Percentiles rank a stretch among this genome's conserved stretches.
These are phyloP conservation scores for Patella pellucida DNA, from an alignment of 2,888 invertebrate species.

Conservation along the genomic window DNA sequence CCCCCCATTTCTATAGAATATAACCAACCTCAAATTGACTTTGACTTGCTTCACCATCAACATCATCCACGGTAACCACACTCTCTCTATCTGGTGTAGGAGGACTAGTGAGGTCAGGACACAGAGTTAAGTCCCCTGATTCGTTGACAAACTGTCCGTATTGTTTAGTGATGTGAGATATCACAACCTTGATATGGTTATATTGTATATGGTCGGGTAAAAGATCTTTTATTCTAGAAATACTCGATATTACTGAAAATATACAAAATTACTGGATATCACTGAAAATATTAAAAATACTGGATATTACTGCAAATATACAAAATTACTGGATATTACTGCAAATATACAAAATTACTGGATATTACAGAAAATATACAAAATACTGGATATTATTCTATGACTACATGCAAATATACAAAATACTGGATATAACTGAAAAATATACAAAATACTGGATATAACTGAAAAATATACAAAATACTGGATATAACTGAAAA, in stretches of 20 bases:
- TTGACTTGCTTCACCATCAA: neutral
- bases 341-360: too few relatives aligned
- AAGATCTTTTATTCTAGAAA: conserved; percentile 68
- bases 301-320: too few relatives aligned
- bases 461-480: conserved; percentile 55
- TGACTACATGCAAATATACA: conserved; percentile 45
- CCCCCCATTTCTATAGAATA: too few relatives aligned
- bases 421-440: neutral
- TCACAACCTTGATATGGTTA: conserved; percentile 66
- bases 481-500: conserved; percentile 65
- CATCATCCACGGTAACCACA: neutral
- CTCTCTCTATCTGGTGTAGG: neutral
- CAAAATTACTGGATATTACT: too few relatives aligned
- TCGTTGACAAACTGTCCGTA: conserved; percentile 50
- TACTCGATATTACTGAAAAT: conserved; percentile 61
- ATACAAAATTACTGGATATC: neutral
- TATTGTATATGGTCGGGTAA: conserved; percentile 67
- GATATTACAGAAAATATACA: too few relatives aligned
- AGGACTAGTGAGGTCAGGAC: neutral
- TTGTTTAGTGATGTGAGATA: conserved; percentile 56
- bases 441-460: neutral
- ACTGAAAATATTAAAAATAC: neutral
- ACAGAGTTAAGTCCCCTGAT: conserved; percentile 48
- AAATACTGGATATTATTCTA: conserved; percentile 65
- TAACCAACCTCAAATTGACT: neutral